Base-by-base conservation (phyloP, 2,113 vertebrate species). In the Deroptyus accipitrinus region DNA sequence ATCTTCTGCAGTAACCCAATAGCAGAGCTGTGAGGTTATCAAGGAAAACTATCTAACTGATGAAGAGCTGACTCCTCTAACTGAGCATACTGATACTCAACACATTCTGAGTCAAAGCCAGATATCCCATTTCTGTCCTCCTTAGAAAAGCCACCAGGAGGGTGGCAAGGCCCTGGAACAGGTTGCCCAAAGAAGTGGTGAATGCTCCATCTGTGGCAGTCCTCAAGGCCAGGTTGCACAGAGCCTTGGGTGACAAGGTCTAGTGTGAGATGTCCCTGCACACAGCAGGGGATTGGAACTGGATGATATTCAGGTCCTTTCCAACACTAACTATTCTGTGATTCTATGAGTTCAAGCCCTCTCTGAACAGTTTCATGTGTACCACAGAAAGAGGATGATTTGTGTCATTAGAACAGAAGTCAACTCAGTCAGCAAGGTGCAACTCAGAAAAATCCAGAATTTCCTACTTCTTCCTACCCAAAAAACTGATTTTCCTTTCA, bases 401-500 rank as follows among this genome's bases (percentile, higher is more conserved):
- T 83, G 80, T 48, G 86, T 82, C 73, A 92, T 68, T 78, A 67
- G 70, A 96, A 54, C 7, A 81, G 78, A 78, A 85, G 68, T 74
- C 35, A 92, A 75, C 76, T 86, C 74, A 37, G 37, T 72, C 92
- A 86, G 77, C 67, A 77, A 72, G 25, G 75, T 63, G 24, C 42
- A 86, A 88, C 72, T 52, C 49, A 13, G 73, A 42, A 75, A 88
- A 94, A 75, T 49, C 39, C 77, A 78, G 24, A 84, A 92, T 90
- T 88, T 90, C 61, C 9, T 88, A 57, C 83, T 86, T 90, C 86
- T 81, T 92, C 68, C 83, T 48, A 86, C 24, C 3, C 61, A 83
- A 78, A 77, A 90, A 85, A 83, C 31, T 69, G 41, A 94, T 88
- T 61, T 75, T 83, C 46, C 68, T 77, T 90, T 90, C 87, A 92